Evolutionary conservation across 2,888 invertebrate species (phyloP), one percentile per base, ranked within the genome.

Genomic region (Ichneumoninae sp.): DNA sequence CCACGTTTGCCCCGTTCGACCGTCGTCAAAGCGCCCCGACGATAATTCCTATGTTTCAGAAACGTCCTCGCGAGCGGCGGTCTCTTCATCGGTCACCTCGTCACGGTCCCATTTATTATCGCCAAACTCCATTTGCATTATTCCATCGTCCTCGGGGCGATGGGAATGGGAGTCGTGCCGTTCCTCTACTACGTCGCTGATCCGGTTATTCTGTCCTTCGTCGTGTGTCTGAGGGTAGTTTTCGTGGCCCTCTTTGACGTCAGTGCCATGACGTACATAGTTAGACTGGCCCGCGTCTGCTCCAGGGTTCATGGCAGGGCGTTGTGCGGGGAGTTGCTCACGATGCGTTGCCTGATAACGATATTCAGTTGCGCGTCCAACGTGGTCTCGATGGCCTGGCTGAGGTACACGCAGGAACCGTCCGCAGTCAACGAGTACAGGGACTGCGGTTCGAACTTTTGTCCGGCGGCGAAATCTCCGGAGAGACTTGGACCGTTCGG

Each of bases 111-210:
- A 10, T 40, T 86, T 13, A 79, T 82, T 7, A 79, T 86, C 1
- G 4, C 81, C 22, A 76, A 72, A 40, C 57, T 84, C 7, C 57
- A 69, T 57, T 50, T 86, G 36, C 81, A 86, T 70, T 82, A 86
- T 62, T 86, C 86, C 36, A 82, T 86, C 16, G 50, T 84, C 26
- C 52, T 86, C 19, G 84, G 86, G 0, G 86, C 86, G 5, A 81
- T 86, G 36, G 86, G 86, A 62, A 82, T 86, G 84, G 70, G 84
- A 44, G 47, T 84, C 1, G 66, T 62, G 13, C 62, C 70, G 8
- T 84, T 86, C 50, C 57, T 86, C 36, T 79, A 86, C 79, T 76
- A 82, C 75, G 40, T 82, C 40, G 50, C 16, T 22, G 68, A 79
- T 68, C 50, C 75, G 10, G 50, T 62, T 8, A 40, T 60, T 8